These are phyloP conservation scores for Notoglanidium macrostoma DNA, from an alignment of 2,797 vertebrate species.

Conservation along the genomic window DNA sequence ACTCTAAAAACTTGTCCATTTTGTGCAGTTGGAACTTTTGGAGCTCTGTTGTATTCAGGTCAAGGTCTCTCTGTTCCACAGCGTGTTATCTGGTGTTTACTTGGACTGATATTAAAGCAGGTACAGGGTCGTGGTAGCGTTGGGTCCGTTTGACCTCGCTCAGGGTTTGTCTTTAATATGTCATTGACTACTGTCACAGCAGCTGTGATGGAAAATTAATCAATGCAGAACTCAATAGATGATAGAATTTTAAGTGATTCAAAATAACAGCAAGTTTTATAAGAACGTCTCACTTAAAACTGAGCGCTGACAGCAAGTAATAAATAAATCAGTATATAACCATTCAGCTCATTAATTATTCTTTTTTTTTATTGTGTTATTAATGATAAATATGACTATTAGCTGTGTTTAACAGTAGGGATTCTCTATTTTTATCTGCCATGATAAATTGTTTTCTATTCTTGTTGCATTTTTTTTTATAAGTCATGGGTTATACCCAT, in stretches of 20 bases:
- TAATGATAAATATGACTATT: background rate
- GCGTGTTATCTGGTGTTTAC: conserved; percentile 7
- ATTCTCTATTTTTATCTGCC: background rate
- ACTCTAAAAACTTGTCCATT: background rate
- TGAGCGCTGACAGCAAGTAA: background rate
- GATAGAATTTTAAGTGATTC: background rate
- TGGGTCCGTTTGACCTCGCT: conserved; percentile 22
- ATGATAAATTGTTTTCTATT: no score
- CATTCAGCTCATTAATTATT: background rate
- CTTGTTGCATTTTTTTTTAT: no score
- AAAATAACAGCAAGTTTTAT: background rate
- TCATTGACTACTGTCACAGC: background rate
- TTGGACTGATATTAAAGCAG: conserved; percentile 24
- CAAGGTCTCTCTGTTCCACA: conserved; percentile 35
- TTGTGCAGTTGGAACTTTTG: no score
- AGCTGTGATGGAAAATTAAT: background rate
- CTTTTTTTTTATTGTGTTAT: background rate
- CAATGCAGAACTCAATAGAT: background rate
- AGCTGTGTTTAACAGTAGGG: background rate
- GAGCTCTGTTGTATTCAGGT: background rate
- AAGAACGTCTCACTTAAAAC: background rate
- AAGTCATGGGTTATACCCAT: no score
- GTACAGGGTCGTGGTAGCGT: conserved; percentile 17
- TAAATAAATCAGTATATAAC: background rate
- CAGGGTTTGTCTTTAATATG: conserved; percentile 40